phyloP scores from a whole-genome alignment of 1,140 invertebrate genomes.

The Sipha flava region DNA sequence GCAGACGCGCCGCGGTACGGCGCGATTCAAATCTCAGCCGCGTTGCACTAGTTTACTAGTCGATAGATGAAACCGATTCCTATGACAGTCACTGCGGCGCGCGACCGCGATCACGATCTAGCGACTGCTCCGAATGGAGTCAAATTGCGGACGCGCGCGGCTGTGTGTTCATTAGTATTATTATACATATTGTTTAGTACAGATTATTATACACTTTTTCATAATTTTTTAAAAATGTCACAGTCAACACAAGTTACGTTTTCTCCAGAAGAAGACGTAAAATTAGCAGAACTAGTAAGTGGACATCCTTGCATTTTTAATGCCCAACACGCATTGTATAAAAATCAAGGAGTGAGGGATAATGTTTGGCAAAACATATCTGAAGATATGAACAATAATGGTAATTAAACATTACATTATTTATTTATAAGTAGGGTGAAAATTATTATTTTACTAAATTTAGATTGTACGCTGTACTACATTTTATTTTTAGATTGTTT shows the following conservation, averaged over 20 bases:
- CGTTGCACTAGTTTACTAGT: background rate
- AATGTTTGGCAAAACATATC: no score
- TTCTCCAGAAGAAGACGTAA: background rate
- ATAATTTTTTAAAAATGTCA: background rate
- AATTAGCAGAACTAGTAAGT: background rate
- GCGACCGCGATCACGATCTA: background rate
- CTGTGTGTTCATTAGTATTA: background rate
- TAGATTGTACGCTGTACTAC: no score
- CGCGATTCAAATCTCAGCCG: no score
- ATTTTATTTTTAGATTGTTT: no score
- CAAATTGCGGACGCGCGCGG: background rate
- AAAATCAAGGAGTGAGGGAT: background rate
- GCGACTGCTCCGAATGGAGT: background rate
- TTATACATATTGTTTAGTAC: no score
- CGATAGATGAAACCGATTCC: background rate
- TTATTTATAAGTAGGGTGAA: no score
- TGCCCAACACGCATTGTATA: background rate
- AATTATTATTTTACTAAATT: no score
- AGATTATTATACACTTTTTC: no score
- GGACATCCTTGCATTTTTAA: background rate
- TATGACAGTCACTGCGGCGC: background rate
- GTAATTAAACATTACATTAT: no score
- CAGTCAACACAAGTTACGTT: background rate
- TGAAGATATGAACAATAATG: no score
- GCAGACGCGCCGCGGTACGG: background rate